Evolutionary conservation across 1,140 invertebrate species (phyloP), one percentile per base, ranked within the genome.

Genomic region (Cyrtorhinus lividipennis): DNA sequence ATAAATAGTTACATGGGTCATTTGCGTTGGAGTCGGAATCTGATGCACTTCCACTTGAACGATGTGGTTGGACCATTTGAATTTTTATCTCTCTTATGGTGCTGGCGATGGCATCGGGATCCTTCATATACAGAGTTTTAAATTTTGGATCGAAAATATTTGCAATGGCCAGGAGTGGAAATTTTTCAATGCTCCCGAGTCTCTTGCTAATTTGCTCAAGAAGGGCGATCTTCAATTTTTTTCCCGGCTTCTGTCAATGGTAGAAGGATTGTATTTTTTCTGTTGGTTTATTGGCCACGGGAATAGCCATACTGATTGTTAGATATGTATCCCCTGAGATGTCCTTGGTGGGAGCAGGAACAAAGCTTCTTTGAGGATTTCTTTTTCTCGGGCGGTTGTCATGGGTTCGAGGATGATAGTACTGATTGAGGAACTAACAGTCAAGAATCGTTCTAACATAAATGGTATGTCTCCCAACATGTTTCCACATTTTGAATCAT

Each of bases 401-500:
- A 56, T 56, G 13, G 53, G 53, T 22, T 10, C 13, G 53, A 10
- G 53, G 10, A 56, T 56, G 8, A 56, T 56, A 20, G 13, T 22
- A 20, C 20, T 56, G 10, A 56, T 20, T 56, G 8, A 12, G 10
- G 13, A 22, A 13, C 53, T 56, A 8, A 56, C 8, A 22, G 53
- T 20, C 13, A 56, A 20, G 22, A 56, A 56, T 20, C 53, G 53
- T 20, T 56, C 53, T 10, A 56, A 12, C 53, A 56, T 10, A 22
- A n/a, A 44, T 44, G n/a, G n/a, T n/a, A n/a, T 44, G 38, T 12
- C 10, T 66, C 58, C 26, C 63, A 64, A 22, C 61, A 38, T 22
- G 65, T 65, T 59, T 67, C 25, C 2, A 71, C 38, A 61, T 63
- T 69, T 57, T 66, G 66, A n/a, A 69, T 61, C 18, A 68, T 53